Evolutionary conservation across 2,797 vertebrate species (phyloP), one percentile per base, ranked within the genome.

Genomic region (Chaenodraco wilsoni): DNA sequence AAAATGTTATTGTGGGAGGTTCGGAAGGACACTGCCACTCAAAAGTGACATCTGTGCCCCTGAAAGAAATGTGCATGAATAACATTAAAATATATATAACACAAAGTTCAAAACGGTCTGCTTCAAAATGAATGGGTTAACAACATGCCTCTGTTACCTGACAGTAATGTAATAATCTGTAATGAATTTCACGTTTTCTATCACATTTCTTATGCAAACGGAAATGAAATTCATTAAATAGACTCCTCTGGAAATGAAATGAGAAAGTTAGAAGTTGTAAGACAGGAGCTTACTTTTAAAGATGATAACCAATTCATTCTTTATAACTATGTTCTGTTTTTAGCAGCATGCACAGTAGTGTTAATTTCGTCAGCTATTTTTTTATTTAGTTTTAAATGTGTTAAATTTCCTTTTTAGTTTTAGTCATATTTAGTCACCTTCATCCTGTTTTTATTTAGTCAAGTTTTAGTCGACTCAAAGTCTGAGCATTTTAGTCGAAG

Each of bases 211-310:
- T 85, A 90, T 89, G 81, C 88, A 89, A 61, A 67, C 87, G 85
- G 87, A 89, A 90, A 92, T 89, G 84, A 84, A 88, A 88, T 89
- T 88, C 86, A 89, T 91, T 88, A 87, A 89, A 83, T 75, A 87
- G 81, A 83, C 61, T 75, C 79, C 76, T 84, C 83, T 90, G 88
- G 87, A 90, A 85, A 88, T 84, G 78, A 89, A 87, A 87, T 88
- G 83, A 88, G 82, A 66, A 59, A 37, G 68, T 76, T 81, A 80
- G 69, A 84, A 84, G 74, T 80, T 78, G 65, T 68, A 60, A 82
- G 78, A 77, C 78, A 68, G 19, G 55, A 69, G 71, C 73, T 69
- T 77, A 76, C 78, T 64, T 62, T 71, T 52, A 68, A 72, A 72
- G 63, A 81, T 76, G 58, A 79, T 56, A 78, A 70, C 57, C 19